Conservation (phyloP, 2,113 vertebrate species). For the Osmerus mordax region DNA sequence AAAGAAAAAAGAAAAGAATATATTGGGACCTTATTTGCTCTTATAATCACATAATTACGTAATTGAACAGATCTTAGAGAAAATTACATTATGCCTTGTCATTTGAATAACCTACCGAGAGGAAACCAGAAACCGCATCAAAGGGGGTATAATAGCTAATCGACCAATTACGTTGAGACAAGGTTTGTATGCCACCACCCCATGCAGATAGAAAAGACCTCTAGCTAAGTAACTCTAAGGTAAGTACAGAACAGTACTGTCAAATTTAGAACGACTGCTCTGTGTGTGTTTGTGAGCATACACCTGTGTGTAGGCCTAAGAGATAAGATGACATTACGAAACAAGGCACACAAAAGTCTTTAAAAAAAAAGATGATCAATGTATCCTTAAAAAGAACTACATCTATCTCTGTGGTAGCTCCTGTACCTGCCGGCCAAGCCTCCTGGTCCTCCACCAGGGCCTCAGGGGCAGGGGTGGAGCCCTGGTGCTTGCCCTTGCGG, state of each 20-base stretch:
- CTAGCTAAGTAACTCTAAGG: too few species aligned
- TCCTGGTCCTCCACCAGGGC: background rate
- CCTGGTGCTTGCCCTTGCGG: constrained; percentile 13
- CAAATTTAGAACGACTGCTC: too few species aligned
- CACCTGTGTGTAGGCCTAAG: too few species aligned
- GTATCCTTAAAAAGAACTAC: too few species aligned
- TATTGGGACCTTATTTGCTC: background rate
- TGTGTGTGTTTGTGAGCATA: background rate
- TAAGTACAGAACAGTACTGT: too few species aligned
- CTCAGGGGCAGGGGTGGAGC: background rate
- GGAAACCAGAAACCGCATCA: constrained; percentile 3
- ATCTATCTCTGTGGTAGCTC: too few species aligned
- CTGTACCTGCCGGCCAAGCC: constrained; percentile 18
- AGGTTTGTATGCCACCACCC: background rate
- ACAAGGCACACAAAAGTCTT: background rate
- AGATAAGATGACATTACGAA: background rate
- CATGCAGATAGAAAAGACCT: too few species aligned
- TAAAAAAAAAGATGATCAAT: background rate
- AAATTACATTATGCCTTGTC: constrained; percentile 15
- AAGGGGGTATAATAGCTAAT: background rate
- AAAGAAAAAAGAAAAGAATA: background rate
- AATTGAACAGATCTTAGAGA: constrained; percentile 18
- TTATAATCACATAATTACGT: constrained; percentile 20
- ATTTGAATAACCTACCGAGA: constrained; percentile 29
- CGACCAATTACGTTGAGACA: background rate